Conservation (phyloP, 1,140 invertebrate genomes). For the Aphelenchoides besseyi region DNA sequence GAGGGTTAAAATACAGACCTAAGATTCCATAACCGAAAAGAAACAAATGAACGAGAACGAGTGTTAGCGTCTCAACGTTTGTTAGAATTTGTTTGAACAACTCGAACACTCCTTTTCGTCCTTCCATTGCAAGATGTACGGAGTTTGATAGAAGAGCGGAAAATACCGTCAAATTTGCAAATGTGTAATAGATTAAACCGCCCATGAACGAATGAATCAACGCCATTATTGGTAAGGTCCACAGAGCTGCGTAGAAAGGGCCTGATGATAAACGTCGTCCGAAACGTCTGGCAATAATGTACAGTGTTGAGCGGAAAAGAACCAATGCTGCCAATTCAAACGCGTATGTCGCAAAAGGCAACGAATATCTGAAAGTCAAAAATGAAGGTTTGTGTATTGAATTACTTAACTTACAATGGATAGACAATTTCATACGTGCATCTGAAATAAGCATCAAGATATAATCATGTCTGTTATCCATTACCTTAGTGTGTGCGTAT, state of each 20-base stretch:
- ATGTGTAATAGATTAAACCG: constrained; percentile 35
- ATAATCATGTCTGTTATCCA: no score
- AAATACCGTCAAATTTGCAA: constrained; percentile 30
- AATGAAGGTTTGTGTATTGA: not conserved
- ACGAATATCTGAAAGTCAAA: constrained; percentile 76
- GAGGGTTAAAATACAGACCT: constrained; percentile 23
- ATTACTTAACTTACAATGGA: constrained; percentile 75
- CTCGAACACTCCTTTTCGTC: constrained; percentile 22
- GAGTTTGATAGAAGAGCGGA: constrained; percentile 27
- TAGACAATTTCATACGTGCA: constrained; percentile 95
- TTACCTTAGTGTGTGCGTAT: constrained; percentile 79
- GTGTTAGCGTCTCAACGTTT: constrained; percentile 17
- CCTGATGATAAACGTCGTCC: constrained; percentile 71
- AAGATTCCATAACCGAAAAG: constrained; percentile 40
- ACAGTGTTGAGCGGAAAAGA: constrained; percentile 70
- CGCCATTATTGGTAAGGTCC: constrained; percentile 85
- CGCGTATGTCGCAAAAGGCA: constrained; percentile 86
- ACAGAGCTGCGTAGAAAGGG: constrained; percentile 84
- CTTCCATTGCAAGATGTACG: constrained; percentile 34
- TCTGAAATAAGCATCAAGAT: no score
- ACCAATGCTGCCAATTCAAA: constrained; percentile 78
- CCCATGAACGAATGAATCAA: constrained; percentile 78
- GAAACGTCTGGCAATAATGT: constrained; percentile 68
- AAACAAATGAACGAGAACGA: constrained; percentile 29
- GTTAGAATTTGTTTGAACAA: constrained; percentile 31